These are phyloP conservation scores for Callospermophilus lateralis DNA, from an alignment of 2,113 vertebrate species.

Conservation along the genomic window DNA sequence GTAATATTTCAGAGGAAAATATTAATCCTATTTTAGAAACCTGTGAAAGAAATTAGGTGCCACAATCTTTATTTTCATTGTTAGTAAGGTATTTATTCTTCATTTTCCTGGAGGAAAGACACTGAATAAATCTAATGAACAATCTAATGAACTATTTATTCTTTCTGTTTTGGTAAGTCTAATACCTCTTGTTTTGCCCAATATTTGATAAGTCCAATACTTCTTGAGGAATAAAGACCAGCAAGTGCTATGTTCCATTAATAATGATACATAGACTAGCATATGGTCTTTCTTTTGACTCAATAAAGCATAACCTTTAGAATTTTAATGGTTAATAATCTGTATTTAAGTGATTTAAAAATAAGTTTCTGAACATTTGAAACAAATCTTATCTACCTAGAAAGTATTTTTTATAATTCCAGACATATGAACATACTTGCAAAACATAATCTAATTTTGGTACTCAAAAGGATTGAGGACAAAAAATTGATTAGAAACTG, in stretches of 20 bases:
- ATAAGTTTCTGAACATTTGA: neutral
- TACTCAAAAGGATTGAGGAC: neutral
- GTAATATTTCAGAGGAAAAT: conserved; percentile 27
- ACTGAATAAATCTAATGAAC: neutral
- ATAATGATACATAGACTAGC: neutral
- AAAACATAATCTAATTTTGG: neutral
- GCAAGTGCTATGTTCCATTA: neutral
- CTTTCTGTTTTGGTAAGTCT: neutral
- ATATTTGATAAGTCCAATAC: neutral
- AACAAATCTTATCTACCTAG: neutral
- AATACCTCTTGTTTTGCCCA: neutral
- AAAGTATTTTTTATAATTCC: neutral
- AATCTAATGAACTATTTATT: neutral
- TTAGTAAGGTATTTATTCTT: conserved; percentile 11
- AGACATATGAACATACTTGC: neutral
- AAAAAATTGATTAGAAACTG: neutral
- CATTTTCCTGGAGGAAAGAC: neutral
- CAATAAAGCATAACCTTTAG: conserved; percentile 3
- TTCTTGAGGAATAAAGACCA: neutral
- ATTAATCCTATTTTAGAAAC: conserved; percentile 42
- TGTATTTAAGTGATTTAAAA: conserved; percentile 44
- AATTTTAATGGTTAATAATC: neutral
- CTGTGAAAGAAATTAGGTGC: neutral
- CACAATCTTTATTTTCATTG: neutral
- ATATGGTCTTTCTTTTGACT: neutral